Percentiles rank a stretch among this genome's conserved stretches.
phyloP scores from a whole-genome alignment of 2,888 invertebrate genomes.

The Pyrrhosoma nymphula region DNA sequence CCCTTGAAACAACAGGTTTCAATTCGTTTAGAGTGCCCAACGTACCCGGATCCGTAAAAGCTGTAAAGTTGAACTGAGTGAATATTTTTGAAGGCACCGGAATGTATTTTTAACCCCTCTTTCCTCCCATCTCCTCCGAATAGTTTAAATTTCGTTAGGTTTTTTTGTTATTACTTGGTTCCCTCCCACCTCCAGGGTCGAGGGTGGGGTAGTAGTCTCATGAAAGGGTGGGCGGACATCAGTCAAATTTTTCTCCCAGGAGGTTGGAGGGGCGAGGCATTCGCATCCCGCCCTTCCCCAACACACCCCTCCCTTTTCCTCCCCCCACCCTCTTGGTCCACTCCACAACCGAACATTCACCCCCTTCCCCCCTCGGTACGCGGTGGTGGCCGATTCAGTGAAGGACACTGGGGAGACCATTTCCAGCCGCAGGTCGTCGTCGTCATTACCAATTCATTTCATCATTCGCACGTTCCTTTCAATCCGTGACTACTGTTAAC shows the following conservation, averaged over 20 bases:
- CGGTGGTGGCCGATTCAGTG: not conserved
- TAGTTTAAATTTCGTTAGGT: not conserved
- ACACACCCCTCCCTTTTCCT: not conserved
- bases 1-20: too few relatives aligned
- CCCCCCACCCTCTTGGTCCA: too few relatives aligned
- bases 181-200: too few relatives aligned
- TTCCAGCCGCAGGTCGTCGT: not conserved
- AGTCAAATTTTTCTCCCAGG: not conserved
- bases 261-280: not conserved
- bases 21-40: too few relatives aligned
- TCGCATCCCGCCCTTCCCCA: not conserved
- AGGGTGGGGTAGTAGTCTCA: not conserved
- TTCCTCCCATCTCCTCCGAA: not conserved
- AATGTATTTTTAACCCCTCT: not conserved
- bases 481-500: not conserved
- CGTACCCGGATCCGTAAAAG: too few relatives aligned
- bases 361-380: too few relatives aligned
- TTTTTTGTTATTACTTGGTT: not conserved
- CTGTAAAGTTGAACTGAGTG: not conserved
- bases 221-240: not conserved
- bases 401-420: not conserved
- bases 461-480: not conserved
- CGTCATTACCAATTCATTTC: conserved; percentile 8
- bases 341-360: too few relatives aligned
- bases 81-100: not conserved